These are phyloP conservation scores for Perca flavescens DNA, from an alignment of 2,113 vertebrate species.

Conservation along the genomic window DNA sequence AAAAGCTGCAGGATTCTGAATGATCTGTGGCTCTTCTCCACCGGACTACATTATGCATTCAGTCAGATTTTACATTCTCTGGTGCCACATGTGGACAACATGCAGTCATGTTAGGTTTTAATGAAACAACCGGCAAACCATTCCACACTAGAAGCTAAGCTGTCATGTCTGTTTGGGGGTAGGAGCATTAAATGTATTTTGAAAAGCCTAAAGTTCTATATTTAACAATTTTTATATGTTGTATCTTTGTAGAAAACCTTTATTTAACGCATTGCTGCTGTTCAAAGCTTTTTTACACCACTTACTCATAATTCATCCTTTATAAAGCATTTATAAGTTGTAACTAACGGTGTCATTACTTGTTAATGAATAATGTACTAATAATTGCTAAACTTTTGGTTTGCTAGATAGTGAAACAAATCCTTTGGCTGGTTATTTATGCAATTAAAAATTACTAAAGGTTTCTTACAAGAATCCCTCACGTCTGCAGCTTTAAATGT, in stretches of 20 bases:
- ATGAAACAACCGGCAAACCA: constrained; percentile 8
- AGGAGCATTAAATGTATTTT: constrained; percentile 87
- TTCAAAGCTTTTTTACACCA: neutral
- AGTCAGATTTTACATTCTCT: constrained; percentile 15
- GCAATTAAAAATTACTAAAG: no score
- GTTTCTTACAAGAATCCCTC: neutral
- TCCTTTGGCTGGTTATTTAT: neutral
- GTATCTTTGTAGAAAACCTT: constrained; percentile 94
- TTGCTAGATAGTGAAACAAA: neutral
- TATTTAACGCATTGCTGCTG: constrained; percentile 80
- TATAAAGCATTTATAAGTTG: constrained; percentile 9
- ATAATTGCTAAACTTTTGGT: neutral
- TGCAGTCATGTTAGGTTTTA: constrained; percentile 1
- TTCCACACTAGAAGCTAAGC: constrained; percentile 11
- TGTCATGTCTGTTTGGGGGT: constrained; percentile 61
- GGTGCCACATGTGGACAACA: neutral
- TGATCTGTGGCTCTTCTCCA: constrained; percentile 16
- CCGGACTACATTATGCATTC: neutral
- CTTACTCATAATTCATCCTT: neutral
- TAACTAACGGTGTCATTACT: neutral
- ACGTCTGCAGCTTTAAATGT: neutral
- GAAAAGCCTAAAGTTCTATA: constrained; percentile 88
- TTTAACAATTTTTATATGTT: constrained; percentile 96
- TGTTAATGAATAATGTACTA: neutral
- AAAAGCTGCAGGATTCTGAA: neutral